Conservation (phyloP, 1,140 invertebrate genomes). For the Neodiprion virginianus region DNA sequence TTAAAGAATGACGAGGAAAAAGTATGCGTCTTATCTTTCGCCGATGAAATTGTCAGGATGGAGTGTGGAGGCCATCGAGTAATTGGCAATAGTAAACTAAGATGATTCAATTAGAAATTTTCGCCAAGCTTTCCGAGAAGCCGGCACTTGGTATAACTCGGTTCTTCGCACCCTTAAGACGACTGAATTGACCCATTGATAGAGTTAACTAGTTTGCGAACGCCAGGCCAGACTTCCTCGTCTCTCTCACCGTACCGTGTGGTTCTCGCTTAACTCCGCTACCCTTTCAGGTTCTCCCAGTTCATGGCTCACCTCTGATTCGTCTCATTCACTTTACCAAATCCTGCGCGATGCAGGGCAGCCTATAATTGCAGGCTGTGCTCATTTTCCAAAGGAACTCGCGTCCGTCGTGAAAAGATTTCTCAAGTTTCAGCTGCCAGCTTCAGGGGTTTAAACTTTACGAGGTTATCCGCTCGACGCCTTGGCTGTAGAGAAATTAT, state of each 20-base stretch:
- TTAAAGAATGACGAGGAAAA: too few species aligned
- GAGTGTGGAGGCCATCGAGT: not conserved
- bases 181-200: not conserved
- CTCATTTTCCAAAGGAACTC: not conserved
- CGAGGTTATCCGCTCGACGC: not conserved
- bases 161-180: not conserved
- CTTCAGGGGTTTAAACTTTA: not conserved
- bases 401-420: not conserved
- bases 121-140: not conserved
- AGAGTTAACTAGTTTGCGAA: conserved; percentile 12
- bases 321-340: not conserved
- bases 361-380: not conserved
- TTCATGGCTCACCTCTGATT: not conserved
- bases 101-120: not conserved
- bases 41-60: too few species aligned
- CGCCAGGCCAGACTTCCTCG: not conserved
- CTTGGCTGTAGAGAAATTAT: not conserved
- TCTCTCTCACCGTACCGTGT: not conserved
- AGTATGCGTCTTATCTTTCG: too few species aligned
- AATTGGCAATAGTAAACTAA: not conserved
- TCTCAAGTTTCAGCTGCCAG: not conserved
- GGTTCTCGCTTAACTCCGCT: not conserved
- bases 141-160: not conserved
- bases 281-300: not conserved
- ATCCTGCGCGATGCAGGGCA: not conserved